Evolutionary conservation across 2,797 vertebrate species (phyloP).

Genomic region (Ctenopoma kingsleyae): DNA sequence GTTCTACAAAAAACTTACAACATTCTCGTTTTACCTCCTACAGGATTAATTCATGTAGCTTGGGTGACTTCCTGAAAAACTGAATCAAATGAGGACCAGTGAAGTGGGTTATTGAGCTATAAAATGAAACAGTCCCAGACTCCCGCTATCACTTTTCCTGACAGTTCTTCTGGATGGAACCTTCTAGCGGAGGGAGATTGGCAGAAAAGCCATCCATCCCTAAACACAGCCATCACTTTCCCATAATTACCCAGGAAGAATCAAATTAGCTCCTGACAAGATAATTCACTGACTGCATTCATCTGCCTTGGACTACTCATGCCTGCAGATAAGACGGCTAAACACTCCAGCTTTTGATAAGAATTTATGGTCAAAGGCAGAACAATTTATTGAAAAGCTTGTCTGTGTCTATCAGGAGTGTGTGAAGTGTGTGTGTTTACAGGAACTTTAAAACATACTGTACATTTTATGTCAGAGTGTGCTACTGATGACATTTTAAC

Average conservation of each 20-base stretch:
- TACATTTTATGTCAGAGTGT: background rate
- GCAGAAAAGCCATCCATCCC: constrained; percentile 62
- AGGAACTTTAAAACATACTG: constrained; percentile 14
- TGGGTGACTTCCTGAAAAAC: constrained; percentile 23
- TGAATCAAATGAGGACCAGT: constrained; percentile 51
- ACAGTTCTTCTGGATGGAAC: constrained; percentile 58
- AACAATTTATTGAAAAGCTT: constrained; percentile 38
- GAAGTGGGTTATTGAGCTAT: constrained; percentile 70
- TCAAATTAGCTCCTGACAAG: constrained; percentile 83
- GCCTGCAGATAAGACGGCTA: constrained; percentile 66
- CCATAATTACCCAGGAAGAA: constrained; percentile 83
- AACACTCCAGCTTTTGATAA: constrained; percentile 62
- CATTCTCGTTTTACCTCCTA: constrained; percentile 10
- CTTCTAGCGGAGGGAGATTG: constrained; percentile 58
- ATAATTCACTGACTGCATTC: constrained; percentile 76
- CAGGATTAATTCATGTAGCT: constrained; percentile 43
- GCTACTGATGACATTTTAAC: constrained; percentile 8
- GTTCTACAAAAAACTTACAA: constrained; percentile 27
- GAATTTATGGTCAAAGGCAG: constrained; percentile 49
- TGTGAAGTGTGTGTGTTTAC: constrained; percentile 5
- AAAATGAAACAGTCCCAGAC: constrained; percentile 60
- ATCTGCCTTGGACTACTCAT: constrained; percentile 51
- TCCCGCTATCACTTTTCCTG: constrained; percentile 61
- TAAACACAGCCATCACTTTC: constrained; percentile 77
- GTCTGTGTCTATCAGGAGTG: background rate